Conservation (phyloP, 2,113 vertebrate genomes). For the Rhombomys opimus region DNA sequence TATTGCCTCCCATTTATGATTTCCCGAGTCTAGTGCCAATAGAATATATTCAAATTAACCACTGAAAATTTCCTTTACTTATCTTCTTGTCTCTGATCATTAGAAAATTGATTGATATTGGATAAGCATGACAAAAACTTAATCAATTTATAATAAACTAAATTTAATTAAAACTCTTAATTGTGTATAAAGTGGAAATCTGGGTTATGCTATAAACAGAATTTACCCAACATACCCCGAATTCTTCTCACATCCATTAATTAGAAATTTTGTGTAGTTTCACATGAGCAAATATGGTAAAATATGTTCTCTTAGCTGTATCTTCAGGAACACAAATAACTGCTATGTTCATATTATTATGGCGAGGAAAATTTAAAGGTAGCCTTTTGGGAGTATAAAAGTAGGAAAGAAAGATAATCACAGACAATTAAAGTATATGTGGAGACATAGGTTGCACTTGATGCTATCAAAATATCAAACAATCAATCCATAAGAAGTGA, state of each 20-base stretch:
- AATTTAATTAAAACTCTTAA: neutral
- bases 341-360: neutral
- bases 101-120: neutral
- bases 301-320: neutral
- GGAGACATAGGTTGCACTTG: neutral
- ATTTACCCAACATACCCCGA: neutral
- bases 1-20: neutral
- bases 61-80: neutral
- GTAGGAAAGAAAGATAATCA: neutral
- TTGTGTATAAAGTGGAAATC: neutral
- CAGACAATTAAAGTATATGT: neutral
- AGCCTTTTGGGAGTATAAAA: neutral
- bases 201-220: neutral
- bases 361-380: neutral
- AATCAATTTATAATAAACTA: neutral
- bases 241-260: neutral
- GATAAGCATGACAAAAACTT: neutral
- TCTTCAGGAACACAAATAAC: neutral
- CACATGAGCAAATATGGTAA: neutral
- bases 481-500: neutral
- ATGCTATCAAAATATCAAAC: neutral
- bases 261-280: constrained; percentile 3
- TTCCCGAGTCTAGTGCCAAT: neutral
- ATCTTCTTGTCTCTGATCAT: neutral
- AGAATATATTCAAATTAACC: constrained; percentile 15